Evolutionary conservation across 2,888 invertebrate species (phyloP).

Genomic region (Drosophila paranaensis): DNA sequence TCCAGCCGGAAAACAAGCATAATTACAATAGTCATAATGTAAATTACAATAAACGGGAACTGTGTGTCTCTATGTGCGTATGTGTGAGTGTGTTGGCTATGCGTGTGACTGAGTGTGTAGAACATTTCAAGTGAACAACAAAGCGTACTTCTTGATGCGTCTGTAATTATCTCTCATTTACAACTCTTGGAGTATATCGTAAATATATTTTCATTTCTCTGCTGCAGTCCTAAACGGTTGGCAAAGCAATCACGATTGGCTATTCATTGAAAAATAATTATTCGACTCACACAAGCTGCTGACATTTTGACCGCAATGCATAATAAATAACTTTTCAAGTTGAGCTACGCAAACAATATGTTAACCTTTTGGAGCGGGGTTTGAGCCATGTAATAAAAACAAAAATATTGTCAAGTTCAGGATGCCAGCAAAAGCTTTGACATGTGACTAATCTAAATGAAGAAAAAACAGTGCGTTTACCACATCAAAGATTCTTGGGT

Average conservation of each 20-base stretch:
- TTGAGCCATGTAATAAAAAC: not conserved
- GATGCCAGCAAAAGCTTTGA: not conserved
- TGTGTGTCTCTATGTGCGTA: not conserved
- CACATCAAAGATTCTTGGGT: not conserved
- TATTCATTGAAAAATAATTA: slow-evolving; percentile 1
- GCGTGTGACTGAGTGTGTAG: not conserved
- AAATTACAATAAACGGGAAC: slow-evolving; percentile 44
- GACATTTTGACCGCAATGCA: slow-evolving; percentile 1
- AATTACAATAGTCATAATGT: slow-evolving; percentile 72
- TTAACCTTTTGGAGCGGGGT: not conserved
- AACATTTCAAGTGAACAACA: slow-evolving; percentile 44
- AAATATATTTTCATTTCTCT: slow-evolving; percentile 15
- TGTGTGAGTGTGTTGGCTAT: too few species aligned
- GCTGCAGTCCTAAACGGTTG: not conserved
- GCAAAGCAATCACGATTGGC: not conserved
- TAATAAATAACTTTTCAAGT: slow-evolving; percentile 2
- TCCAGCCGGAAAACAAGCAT: slow-evolving; percentile 53
- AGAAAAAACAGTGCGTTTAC: not conserved
- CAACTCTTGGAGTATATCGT: too few species aligned
- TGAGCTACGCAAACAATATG: not conserved
- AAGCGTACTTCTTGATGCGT: slow-evolving; percentile 47
- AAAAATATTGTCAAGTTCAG: not conserved
- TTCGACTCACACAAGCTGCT: not conserved
- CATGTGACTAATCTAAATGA: not conserved
- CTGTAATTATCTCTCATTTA: slow-evolving; percentile 57